These are phyloP conservation scores for Malacoraja senta DNA, from an alignment of 2,797 vertebrate genomes.

Conservation along the genomic window DNA sequence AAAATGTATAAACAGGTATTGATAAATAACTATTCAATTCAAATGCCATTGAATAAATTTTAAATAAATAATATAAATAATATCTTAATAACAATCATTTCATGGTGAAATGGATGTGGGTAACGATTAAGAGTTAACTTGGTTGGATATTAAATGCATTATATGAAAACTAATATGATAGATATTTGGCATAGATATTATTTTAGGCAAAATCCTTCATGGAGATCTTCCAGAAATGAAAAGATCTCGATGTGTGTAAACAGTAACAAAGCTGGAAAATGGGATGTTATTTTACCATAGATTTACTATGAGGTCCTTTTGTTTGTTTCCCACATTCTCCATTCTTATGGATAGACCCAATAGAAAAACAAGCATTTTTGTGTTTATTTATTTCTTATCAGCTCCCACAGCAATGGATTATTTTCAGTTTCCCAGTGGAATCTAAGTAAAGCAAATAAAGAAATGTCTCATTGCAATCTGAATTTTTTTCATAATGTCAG, in stretches of 20 bases:
- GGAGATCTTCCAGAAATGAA: neutral
- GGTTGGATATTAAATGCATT: neutral
- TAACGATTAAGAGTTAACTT: neutral
- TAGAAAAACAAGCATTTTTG: neutral
- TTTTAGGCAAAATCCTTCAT: neutral
- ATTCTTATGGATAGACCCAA: neutral
- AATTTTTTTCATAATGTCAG: neutral
- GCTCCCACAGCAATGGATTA: constrained; percentile 4
- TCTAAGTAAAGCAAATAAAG: neutral
- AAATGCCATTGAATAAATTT: neutral
- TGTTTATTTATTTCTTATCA: constrained; percentile 10
- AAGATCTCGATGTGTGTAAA: neutral
- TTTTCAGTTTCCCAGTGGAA: constrained; percentile 16
- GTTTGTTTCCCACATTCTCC: neutral
- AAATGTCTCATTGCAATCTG: neutral
- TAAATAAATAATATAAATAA: neutral
- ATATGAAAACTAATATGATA: neutral
- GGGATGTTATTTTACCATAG: neutral
- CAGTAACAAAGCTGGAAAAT: neutral
- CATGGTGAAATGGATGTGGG: neutral
- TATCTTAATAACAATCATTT: neutral
- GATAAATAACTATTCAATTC: too few species aligned
- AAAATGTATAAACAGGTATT: too few species aligned
- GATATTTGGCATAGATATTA: neutral
- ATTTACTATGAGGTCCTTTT: neutral